Conservation (phyloP, 2,797 vertebrate species). For the Gymnodraco acuticeps region DNA sequence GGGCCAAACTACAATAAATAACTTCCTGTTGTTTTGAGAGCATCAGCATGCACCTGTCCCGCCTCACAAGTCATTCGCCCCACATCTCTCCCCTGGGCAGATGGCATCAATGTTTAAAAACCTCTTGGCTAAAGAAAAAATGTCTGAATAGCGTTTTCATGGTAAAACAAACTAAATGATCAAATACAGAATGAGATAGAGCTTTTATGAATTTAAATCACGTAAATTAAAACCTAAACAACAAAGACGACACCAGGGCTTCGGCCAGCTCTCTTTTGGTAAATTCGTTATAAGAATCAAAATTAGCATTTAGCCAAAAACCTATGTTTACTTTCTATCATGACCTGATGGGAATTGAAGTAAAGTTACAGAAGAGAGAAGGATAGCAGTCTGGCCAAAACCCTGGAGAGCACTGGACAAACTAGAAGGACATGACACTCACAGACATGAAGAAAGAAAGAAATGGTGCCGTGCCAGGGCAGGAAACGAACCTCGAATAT, state of each 20-base stretch:
- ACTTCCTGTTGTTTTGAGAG: background rate
- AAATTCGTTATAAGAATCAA: constrained; percentile 6
- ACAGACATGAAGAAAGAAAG: constrained; percentile 84
- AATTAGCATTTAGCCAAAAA: background rate
- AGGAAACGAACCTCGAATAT: constrained; percentile 88
- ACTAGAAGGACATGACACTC: constrained; percentile 67
- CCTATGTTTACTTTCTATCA: background rate
- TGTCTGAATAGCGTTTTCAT: constrained; percentile 9
- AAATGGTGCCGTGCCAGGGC: constrained; percentile 83
- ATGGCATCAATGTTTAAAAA: constrained; percentile 20
- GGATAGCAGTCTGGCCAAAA: constrained; percentile 61
- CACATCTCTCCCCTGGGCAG: background rate
- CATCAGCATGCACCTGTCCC: background rate
- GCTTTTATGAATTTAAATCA: constrained; percentile 66
- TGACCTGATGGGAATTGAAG: background rate
- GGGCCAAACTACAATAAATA: background rate
- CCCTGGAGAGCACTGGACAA: constrained; percentile 54
- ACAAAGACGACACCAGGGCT: constrained; percentile 58
- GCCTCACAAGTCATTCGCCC: background rate
- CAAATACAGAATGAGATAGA: constrained; percentile 68
- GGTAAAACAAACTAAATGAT: constrained; percentile 61
- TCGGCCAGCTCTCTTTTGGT: constrained; percentile 57
- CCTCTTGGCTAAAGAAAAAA: constrained; percentile 22
- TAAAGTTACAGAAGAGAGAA: background rate
- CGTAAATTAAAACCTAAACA: constrained; percentile 70